Evolutionary conservation across 2,113 vertebrate genomes (phyloP).

Genomic region (Indri indri): DNA sequence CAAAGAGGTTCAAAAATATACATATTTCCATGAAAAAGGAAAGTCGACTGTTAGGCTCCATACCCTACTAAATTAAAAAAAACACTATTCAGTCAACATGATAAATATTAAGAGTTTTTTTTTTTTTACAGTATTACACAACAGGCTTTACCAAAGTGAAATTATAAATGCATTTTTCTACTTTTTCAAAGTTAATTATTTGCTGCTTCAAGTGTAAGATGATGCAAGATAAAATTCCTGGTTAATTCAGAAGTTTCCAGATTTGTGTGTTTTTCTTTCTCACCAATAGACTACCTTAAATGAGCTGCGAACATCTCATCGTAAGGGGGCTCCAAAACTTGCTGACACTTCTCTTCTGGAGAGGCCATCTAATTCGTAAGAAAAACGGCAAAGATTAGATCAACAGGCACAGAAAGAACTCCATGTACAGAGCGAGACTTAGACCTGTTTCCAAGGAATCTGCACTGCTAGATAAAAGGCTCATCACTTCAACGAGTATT

Average conservation of each 20-base stretch:
- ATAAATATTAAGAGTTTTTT: neutral
- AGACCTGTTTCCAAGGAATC: neutral
- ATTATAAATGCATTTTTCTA: neutral
- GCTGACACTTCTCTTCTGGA: slow-evolving; percentile 98
- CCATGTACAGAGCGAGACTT: neutral
- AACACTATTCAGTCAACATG: too few species aligned
- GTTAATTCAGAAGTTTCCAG: neutral
- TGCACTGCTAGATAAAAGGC: neutral
- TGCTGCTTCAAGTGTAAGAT: neutral
- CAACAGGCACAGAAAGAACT: neutral
- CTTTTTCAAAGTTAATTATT: neutral
- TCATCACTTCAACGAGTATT: neutral
- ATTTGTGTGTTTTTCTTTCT: neutral
- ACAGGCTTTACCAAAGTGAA: neutral
- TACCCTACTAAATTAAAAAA: neutral
- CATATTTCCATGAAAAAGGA: neutral
- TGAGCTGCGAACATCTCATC: slow-evolving; percentile 99
- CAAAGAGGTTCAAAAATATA: neutral
- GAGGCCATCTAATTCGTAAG: slow-evolving; percentile 87
- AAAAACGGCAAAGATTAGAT: neutral
- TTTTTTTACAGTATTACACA: neutral
- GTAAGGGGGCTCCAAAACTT: slow-evolving; percentile 95
- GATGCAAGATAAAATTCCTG: neutral
- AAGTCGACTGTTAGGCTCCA: neutral
- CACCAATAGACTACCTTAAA: slow-evolving; percentile 86